Percentiles rank a stretch among this genome's conserved stretches.
Conservation (phyloP, 1,140 invertebrate genomes). For the Myzus persicae region DNA sequence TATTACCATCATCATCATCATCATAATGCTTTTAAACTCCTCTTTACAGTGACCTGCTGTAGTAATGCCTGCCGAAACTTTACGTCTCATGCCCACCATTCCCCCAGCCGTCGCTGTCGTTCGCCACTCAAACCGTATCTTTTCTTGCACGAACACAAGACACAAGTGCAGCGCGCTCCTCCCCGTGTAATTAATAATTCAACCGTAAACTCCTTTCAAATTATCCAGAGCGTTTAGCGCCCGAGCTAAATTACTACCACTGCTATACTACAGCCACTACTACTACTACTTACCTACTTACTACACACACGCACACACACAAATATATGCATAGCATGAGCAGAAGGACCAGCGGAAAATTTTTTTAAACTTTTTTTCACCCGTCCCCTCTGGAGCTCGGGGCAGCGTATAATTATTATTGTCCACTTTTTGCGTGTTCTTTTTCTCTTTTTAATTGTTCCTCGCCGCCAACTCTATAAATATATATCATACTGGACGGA, state of each 20-base stretch:
- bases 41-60: slow-evolving; percentile 19
- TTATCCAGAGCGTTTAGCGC: slow-evolving; percentile 22
- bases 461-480: not conserved
- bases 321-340: not conserved
- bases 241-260: not conserved
- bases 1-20: slow-evolving; percentile 15
- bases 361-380: not conserved
- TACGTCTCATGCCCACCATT: not conserved
- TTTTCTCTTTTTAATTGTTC: slow-evolving; percentile 14
- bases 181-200: slow-evolving; percentile 42
- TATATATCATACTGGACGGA: not conserved
- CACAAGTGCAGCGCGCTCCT: slow-evolving; percentile 15
- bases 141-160: not conserved
- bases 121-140: not conserved
- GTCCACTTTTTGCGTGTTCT: not conserved
- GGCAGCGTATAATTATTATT: not conserved
- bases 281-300: not conserved
- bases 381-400: not conserved
- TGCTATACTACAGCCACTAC: not conserved
- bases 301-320: not conserved
- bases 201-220: slow-evolving; percentile 39
- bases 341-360: not conserved
- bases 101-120: not conserved
- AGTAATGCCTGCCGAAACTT: slow-evolving; percentile 42
- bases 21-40: slow-evolving; percentile 25